Base-by-base conservation (phyloP, 2,797 vertebrate genomes). In the Chelidonichthys spinosus region DNA sequence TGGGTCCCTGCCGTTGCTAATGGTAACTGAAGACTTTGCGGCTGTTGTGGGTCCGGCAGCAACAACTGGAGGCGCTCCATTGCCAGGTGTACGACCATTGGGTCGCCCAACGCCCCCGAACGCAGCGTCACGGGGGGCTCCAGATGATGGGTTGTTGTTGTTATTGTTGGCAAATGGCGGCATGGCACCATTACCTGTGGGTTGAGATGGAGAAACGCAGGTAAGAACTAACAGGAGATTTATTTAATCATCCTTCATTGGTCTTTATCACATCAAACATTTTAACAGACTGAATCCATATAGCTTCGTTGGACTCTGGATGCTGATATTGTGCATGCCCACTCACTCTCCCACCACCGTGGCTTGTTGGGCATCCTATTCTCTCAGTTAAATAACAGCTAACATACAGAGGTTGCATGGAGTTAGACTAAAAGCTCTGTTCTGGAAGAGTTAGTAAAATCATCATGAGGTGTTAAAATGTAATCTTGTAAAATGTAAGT, bases 1-100 rank as follows among this genome's bases (percentile, higher is more conserved):
- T 68, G 98, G 98, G 83, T 99, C 98, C 93, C 98, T 96, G 95
- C 97, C 97, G 18, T 97, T 99, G 93, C 95, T 98, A 88, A 98
- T 95, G 88, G 94, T 95, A 81, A 93, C 92, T 36, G 92, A 92
- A 84, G 96, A 95, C 81, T 96, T 97, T 74, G 92, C 76, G 0
- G 90, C 79, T 65, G 91, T 80, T 36, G 94, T 79, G 47, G 94
- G 79, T 67, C 85, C 93, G 11, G 90, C 85, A 25, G 63, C 87
- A 2, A 89, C 84, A 39, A 69, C 82, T 3, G 84, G 76, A 17
- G 92, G 76, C 0, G 90, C 87, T 50, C 95, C 94, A 2, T 95
- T 96, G 44, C 95, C 95, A 8, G 94, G 94, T 64, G 95, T 95
- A 42, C 97, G 95, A 33, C 96, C 97, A 58, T 91, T 96, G 80